Base-by-base conservation (phyloP, 2,113 vertebrate species). In the Tichodroma muraria region DNA sequence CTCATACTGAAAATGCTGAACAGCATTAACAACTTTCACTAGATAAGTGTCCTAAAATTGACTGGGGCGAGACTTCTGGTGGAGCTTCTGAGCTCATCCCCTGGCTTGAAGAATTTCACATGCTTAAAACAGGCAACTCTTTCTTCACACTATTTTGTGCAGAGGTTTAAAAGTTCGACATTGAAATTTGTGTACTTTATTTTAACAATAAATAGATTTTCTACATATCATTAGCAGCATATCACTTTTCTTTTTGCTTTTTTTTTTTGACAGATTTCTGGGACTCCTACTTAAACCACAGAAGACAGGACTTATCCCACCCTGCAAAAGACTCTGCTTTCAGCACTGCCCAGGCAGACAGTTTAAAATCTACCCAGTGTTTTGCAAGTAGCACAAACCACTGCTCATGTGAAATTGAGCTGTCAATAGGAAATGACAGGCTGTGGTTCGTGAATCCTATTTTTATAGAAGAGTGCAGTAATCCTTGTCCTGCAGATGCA, bases 361-460 rank as follows among this genome's bases (percentile, higher is more conserved):
- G 93, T 69, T 94, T 71, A 91, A 95, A 83, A 84, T 25, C 96
- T 19, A 30, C 49, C 6, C 78, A 88, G 23, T 94, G 75, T 85
- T 78, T 85, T 19, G 86, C 96, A 81, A 96, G 95, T 75, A 89
- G 64, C 83, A 75, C 80, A 77, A 96, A 92, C 84, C 94, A 96
- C 78, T 97, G 98, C 82, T 96, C 98, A 59, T 98, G 98, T 91
- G 98, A 98, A 96, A 98, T 98, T 60, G 97, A 98, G 96, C 95
- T 98, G 92, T 97, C 98, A 37, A 50, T 95, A 64, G 98, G 98
- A 96, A 97, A 93, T 90, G 97, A 98, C 92, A 96, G 92, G 69
- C 97, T 98, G 97, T 98, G 99, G 98, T 99, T 99, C 23, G 97
- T 99, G 85, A 99, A 98, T 93, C 98, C 99, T 28, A 97, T 99